Conservation (phyloP, 1,140 invertebrate species). For the Drosophila triauraria region DNA sequence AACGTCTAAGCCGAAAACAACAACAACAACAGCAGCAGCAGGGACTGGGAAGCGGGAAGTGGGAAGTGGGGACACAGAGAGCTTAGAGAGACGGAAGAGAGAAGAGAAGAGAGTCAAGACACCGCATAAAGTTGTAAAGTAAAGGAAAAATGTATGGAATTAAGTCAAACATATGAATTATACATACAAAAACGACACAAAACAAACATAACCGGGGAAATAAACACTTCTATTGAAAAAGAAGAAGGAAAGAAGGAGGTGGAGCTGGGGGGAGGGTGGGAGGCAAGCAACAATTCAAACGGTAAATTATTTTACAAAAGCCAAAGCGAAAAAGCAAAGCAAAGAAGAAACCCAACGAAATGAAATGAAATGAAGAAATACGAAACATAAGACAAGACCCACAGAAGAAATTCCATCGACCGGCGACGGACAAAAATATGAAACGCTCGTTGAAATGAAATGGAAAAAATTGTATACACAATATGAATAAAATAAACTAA, state of each 20-base stretch:
- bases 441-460: constrained; percentile 44
- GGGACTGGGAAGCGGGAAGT: constrained; percentile 43
- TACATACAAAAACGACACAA: constrained; percentile 47
- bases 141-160: constrained; percentile 78
- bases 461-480: constrained; percentile 43
- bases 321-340: constrained; percentile 33
- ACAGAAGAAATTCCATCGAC: constrained; percentile 52
- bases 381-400: constrained; percentile 39
- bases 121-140: constrained; percentile 39
- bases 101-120: constrained; percentile 27
- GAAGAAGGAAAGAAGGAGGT: not conserved
- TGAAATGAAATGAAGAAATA: constrained; percentile 50
- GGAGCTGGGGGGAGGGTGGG: not conserved
- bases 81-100: constrained; percentile 26
- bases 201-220: constrained; percentile 15
- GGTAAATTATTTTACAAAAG: constrained; percentile 83
- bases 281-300: constrained; percentile 75
- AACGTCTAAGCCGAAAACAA: constrained; percentile 73
- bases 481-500: constrained; percentile 58
- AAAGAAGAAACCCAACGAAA: constrained; percentile 50
- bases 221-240: constrained; percentile 23
- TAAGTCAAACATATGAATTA: constrained; percentile 77
- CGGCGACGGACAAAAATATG: constrained; percentile 37
- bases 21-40: constrained; percentile 7
- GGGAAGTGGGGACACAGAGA: constrained; percentile 24